Conservation (phyloP, 2,113 vertebrate genomes). For the Daboia siamensis region DNA sequence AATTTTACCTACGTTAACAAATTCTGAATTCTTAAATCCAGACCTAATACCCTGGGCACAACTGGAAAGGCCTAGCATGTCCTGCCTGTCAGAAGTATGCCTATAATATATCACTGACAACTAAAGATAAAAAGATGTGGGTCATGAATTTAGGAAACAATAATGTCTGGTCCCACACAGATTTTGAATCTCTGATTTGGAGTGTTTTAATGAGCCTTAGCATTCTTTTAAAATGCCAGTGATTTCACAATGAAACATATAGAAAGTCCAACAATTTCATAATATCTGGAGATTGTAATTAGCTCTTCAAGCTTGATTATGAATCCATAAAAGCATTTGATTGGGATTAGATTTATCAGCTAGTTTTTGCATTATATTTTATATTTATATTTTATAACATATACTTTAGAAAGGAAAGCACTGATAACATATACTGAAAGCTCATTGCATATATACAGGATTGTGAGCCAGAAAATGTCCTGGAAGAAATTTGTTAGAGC, state of each 20-base stretch:
- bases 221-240: neutral
- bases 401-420: neutral
- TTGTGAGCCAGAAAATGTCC: neutral
- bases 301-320: neutral
- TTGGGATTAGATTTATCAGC: neutral
- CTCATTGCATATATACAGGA: neutral
- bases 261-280: neutral
- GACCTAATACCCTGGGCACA: conserved; percentile 2
- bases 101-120: neutral
- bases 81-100: conserved; percentile 7
- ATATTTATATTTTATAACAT: neutral
- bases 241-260: neutral
- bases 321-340: neutral
- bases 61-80: conserved; percentile 19
- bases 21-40: conserved; percentile 39
- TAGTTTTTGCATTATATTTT: neutral
- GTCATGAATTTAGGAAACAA: neutral
- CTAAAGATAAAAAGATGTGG: neutral
- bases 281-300: neutral
- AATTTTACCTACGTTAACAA: conserved; percentile 46
- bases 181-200: neutral
- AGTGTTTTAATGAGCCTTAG: neutral
- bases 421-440: neutral
- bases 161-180: neutral
- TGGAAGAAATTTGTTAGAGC: neutral